Conservation (phyloP, 2,797 vertebrate species). For the Xiphorhynchus erythropygius region DNA sequence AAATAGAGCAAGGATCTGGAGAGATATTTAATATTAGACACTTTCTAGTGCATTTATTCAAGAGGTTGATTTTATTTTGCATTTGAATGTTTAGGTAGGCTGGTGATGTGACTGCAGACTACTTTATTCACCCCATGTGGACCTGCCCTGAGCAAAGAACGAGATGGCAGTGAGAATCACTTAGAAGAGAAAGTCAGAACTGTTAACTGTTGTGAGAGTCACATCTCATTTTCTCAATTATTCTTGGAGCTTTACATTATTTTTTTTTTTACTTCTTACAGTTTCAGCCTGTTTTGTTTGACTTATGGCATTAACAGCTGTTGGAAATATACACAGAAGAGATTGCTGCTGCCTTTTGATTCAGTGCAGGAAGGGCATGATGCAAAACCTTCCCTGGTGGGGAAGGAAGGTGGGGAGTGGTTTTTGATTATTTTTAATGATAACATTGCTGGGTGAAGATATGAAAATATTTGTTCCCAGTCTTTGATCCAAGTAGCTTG, state of each 20-base stretch:
- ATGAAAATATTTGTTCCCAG: conserved; percentile 32
- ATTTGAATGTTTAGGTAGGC: background rate
- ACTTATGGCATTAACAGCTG: background rate
- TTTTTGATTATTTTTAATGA: conserved; percentile 43
- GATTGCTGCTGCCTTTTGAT: conserved; percentile 25
- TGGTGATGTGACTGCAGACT: background rate
- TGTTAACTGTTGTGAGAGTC: background rate
- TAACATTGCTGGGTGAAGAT: conserved; percentile 43
- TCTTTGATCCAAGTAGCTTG: conserved; percentile 44
- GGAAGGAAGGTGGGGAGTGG: conserved; percentile 39
- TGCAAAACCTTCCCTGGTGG: conserved; percentile 42
- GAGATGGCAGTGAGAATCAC: background rate
- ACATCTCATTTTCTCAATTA: background rate
- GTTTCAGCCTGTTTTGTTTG: background rate
- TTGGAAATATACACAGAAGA: conserved; percentile 12
- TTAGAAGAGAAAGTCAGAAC: background rate
- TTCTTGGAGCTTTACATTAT: background rate
- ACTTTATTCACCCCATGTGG: background rate
- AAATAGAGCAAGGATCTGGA: background rate
- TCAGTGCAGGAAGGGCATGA: conserved; percentile 46
- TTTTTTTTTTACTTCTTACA: background rate
- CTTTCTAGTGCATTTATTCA: background rate
- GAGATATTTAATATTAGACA: background rate
- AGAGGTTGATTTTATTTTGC: background rate
- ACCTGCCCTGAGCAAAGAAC: background rate